Percentiles rank a stretch among this genome's conserved stretches.
Conservation (phyloP, 2,113 vertebrate genomes). For the Chionis minor region DNA sequence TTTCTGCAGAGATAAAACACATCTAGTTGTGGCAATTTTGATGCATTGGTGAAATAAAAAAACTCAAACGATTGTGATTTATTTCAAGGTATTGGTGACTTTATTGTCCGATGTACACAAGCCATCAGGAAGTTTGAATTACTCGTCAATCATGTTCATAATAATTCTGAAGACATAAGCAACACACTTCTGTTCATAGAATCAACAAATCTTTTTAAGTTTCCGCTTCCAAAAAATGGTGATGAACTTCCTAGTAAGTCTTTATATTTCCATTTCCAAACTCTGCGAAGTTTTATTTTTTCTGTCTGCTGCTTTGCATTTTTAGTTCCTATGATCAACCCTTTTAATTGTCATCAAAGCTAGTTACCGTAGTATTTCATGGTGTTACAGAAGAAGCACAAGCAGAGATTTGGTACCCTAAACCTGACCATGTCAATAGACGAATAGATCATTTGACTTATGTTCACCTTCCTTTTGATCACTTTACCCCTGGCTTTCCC, state of each 20-base stretch:
- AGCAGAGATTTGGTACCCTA: background rate
- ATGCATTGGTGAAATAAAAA: background rate
- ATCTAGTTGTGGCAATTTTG: background rate
- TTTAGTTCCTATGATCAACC: background rate
- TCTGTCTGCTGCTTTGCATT: background rate
- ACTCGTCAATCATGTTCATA: slow-evolving; percentile 84
- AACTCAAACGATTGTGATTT: background rate
- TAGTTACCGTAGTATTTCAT: background rate
- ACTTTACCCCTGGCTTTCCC: background rate
- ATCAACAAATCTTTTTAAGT: slow-evolving; percentile 85
- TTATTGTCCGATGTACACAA: slow-evolving; percentile 76
- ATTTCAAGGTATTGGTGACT: slow-evolving; percentile 82
- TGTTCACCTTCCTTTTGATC: background rate
- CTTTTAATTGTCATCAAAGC: background rate
- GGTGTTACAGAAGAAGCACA: background rate
- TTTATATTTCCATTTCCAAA: background rate
- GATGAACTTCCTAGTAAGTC: slow-evolving; percentile 80
- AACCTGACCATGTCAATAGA: background rate
- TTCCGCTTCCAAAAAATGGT: slow-evolving; percentile 54
- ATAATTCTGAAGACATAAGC: slow-evolving; percentile 81
- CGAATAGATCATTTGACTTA: background rate
- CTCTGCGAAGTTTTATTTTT: background rate
- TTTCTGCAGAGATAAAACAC: background rate
- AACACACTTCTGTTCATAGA: slow-evolving; percentile 79
- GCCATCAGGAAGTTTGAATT: slow-evolving; percentile 84